Evolutionary conservation across 2,888 invertebrate genomes (phyloP).

Genomic region (Tetragonisca angustula): DNA sequence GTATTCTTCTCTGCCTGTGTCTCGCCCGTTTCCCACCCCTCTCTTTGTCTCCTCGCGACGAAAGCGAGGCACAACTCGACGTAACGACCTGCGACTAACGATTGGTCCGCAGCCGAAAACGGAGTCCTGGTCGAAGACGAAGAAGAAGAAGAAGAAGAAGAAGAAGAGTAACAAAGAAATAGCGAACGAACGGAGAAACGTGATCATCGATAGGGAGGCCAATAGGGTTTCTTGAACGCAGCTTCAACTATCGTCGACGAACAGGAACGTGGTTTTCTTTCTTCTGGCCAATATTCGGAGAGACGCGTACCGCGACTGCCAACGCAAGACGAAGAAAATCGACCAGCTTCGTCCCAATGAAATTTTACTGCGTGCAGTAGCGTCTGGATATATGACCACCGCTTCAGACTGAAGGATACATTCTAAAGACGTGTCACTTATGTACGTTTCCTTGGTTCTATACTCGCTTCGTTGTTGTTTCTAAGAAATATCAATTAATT

Average conservation of each 20-base stretch:
- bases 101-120: neutral
- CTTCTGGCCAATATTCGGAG: conserved; percentile 62
- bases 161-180: neutral
- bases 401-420: too few species aligned
- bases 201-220: conserved; percentile 79
- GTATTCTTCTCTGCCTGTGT: neutral
- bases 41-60: neutral
- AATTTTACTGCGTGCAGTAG: too few species aligned
- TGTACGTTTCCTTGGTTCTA: too few species aligned
- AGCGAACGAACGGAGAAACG: conserved; percentile 69
- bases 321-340: neutral
- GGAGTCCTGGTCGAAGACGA: neutral
- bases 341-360: too few species aligned
- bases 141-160: neutral
- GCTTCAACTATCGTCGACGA: conserved; percentile 28
- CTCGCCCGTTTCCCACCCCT: too few species aligned
- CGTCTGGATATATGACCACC: too few species aligned
- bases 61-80: neutral
- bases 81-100: neutral
- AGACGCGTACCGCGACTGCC: neutral
- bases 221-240: conserved; percentile 65
- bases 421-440: too few species aligned
- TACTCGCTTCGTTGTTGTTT: too few species aligned
- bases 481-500: too few species aligned
- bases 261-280: conserved; percentile 75